Conservation (phyloP, 2,797 vertebrate species). For the Xerus rutilus region DNA sequence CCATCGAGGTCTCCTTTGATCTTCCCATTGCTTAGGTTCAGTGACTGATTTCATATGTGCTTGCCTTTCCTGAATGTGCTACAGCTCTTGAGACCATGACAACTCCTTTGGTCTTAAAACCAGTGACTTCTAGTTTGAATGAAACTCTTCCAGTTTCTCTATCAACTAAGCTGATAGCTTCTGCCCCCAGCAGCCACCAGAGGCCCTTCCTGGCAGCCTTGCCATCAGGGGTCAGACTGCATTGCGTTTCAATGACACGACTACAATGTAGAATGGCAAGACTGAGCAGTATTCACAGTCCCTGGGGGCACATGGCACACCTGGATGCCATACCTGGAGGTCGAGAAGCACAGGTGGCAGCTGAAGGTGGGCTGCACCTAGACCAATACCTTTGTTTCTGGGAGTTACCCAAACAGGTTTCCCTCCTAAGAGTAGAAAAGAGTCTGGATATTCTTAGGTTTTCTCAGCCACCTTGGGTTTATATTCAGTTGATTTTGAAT, state of each 20-base stretch:
- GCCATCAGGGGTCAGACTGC: accelerated
- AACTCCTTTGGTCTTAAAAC: neutral
- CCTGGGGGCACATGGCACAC: too few relatives aligned
- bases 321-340: neutral
- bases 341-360: too few relatives aligned
- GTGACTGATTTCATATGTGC: neutral
- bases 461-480: neutral
- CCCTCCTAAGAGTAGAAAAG: neutral
- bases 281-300: neutral
- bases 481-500: neutral
- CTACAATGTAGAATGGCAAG: neutral
- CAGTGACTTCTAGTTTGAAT: neutral
- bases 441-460: neutral
- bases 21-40: neutral
- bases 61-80: neutral
- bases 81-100: neutral
- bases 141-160: neutral
- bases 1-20: neutral
- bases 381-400: neutral
- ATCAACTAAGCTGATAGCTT: neutral
- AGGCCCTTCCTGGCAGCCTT: neutral
- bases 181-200: neutral
- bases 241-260: neutral
- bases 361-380: accelerated
- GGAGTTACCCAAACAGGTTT: neutral